phyloP scores from a whole-genome alignment of 2,113 vertebrate genomes.

The Esox niger region DNA sequence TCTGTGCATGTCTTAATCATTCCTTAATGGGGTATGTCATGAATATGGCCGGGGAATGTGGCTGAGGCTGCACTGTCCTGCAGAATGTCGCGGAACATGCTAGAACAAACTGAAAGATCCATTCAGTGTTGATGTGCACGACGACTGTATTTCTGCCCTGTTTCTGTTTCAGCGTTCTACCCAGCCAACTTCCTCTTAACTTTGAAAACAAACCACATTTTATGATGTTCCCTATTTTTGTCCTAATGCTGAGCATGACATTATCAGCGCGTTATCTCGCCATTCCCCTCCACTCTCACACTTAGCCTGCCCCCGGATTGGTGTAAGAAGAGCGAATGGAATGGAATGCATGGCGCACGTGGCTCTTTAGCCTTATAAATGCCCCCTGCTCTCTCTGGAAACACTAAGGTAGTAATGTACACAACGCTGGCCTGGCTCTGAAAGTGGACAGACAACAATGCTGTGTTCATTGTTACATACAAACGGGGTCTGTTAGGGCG shows the following conservation, averaged over 20 bases:
- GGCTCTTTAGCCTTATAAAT: constrained; percentile 33
- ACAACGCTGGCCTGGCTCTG: constrained; percentile 27
- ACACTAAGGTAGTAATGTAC: constrained; percentile 19
- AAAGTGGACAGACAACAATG: constrained; percentile 55
- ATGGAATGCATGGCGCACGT: not conserved
- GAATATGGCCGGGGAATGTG: no score
- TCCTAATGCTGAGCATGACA: constrained; percentile 52
- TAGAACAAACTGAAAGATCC: no score
- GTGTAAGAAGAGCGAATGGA: not conserved
- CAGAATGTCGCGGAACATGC: no score
- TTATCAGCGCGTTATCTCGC: constrained; percentile 32
- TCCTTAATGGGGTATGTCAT: not conserved
- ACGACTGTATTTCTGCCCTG: not conserved
- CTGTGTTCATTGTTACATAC: constrained; percentile 66
- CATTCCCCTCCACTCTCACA: not conserved
- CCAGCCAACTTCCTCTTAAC: constrained; percentile 54
- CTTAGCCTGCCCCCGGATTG: not conserved
- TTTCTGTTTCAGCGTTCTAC: constrained; percentile 36
- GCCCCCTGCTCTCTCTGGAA: constrained; percentile 27
- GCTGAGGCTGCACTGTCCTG: no score
- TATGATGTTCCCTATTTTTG: constrained; percentile 40
- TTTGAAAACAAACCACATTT: constrained; percentile 46
- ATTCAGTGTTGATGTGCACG: no score
- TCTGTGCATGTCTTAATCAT: no score
- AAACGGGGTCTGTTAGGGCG: constrained; percentile 55